Evolutionary conservation across 2,113 vertebrate genomes (phyloP), one percentile per base, ranked within the genome.

Genomic region (Romanogobio albipinnatus): DNA sequence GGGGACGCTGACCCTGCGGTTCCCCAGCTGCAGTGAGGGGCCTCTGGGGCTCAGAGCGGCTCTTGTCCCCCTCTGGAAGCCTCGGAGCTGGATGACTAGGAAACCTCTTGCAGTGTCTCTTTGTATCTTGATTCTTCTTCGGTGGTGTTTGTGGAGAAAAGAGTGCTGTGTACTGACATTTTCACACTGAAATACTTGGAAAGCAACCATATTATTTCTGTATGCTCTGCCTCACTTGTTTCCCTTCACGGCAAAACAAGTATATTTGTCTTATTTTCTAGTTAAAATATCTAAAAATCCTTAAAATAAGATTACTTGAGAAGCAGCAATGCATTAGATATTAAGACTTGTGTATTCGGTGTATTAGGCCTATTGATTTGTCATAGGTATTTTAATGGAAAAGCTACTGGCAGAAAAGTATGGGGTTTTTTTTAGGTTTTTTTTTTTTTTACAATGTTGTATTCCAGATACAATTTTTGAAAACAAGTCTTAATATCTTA

Each of bases 21-120:
- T 15, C 22, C 26, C 62, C 85, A 86, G 87, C 84, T 88, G 87
- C 45, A 86, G 43, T 53, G 33, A 84, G 19, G 56, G 26, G 22
- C 82, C 87, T 84, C 70, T 14, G 29, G 70, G 87, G 26, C 19
- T 24, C 62, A 62, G 39, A 5, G 3, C 10, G 74, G 68, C 49
- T 36, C 24, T 36, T 83, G 43, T 15, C 53, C 58, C 53, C 70
- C 76, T 76, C 6, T 70, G 45, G 58, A 61, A 29, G 15, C 17
- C 84, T 9, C 33, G 0, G 5, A 68, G 83, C 68, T 9, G 45
- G 15, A 80, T 83, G 84, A 86, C 68, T 51, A 11, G 62, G 79
- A 81, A 81, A 68, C 47, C 68, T 81, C 43, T 79, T 58, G 19
- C 19, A 53, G 49, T 51, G 49, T 62, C 43, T 77, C 53, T 74